Evolutionary conservation across 2,888 invertebrate species (phyloP).

Genomic region (Tetragnatha montana): DNA sequence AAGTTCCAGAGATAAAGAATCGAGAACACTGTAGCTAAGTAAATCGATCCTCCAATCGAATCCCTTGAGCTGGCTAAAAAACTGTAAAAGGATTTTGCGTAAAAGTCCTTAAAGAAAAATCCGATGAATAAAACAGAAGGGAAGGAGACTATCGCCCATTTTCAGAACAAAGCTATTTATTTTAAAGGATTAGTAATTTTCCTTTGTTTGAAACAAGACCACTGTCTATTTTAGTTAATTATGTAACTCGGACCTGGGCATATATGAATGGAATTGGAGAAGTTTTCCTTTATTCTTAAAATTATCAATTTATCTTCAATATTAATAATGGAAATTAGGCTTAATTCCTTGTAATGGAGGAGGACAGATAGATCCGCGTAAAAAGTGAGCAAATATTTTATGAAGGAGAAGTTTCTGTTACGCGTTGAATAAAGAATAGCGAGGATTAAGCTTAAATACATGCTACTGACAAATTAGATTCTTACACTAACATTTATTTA

Average conservation of each 20-base stretch:
- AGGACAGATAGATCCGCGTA: neutral
- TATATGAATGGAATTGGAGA: neutral
- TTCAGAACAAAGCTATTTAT: neutral
- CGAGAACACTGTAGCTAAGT: neutral
- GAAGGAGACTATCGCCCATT: neutral
- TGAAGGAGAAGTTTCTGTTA: neutral
- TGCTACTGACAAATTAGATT: too few species aligned
- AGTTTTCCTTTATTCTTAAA: neutral
- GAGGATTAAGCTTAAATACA: too few species aligned
- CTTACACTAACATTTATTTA: too few species aligned
- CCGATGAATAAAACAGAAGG: constrained; percentile 32
- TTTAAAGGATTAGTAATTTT: constrained; percentile 1
- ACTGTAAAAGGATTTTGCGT: constrained; percentile 12
- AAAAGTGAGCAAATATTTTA: neutral
- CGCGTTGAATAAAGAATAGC: too few species aligned
- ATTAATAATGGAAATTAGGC: neutral
- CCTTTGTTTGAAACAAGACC: neutral
- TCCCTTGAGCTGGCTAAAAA: constrained; percentile 3
- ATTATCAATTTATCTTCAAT: neutral
- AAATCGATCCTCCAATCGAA: constrained; percentile 26
- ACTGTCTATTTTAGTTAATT: neutral
- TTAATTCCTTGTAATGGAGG: neutral
- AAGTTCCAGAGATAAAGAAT: neutral
- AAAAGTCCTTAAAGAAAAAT: constrained; percentile 17
- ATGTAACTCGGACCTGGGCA: neutral